phyloP scores from a whole-genome alignment of 2,888 invertebrate species.

The Junonia oenone region DNA sequence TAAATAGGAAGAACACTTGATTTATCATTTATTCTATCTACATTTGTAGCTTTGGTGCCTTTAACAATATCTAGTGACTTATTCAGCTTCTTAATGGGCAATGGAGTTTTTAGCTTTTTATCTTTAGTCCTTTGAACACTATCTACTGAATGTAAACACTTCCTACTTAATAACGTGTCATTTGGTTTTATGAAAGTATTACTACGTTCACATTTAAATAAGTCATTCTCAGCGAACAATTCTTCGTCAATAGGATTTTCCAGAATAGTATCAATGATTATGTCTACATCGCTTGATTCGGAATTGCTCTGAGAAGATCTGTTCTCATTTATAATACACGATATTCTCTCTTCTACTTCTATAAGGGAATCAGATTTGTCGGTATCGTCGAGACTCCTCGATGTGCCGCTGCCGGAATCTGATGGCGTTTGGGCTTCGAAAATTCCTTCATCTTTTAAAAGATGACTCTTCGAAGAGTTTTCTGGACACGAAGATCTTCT shows the following conservation, averaged over 20 bases:
- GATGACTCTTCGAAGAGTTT: constrained; percentile 44
- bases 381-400: constrained; percentile 55
- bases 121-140: constrained; percentile 53
- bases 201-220: constrained; percentile 48
- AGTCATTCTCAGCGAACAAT: constrained; percentile 47
- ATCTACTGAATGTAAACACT: constrained; percentile 40
- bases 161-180: constrained; percentile 41
- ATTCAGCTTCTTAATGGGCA: constrained; percentile 55
- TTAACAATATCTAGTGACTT: constrained; percentile 58
- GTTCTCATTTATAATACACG: constrained; percentile 68
- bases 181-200: constrained; percentile 59
- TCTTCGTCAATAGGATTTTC: constrained; percentile 47
- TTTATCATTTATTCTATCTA: constrained; percentile 47
- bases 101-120: constrained; percentile 53
- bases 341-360: constrained; percentile 72
- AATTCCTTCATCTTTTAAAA: constrained; percentile 48
- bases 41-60: constrained; percentile 43
- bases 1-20: constrained; percentile 63
- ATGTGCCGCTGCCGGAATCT: constrained; percentile 65
- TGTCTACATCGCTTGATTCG: constrained; percentile 67
- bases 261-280: constrained; percentile 60
- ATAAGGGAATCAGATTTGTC: constrained; percentile 61
- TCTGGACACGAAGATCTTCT: constrained; percentile 80
- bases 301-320: constrained; percentile 72
- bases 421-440: constrained; percentile 65